These are phyloP conservation scores for Ophion ventricosus DNA, from an alignment of 2,888 invertebrate species.

Conservation along the genomic window DNA sequence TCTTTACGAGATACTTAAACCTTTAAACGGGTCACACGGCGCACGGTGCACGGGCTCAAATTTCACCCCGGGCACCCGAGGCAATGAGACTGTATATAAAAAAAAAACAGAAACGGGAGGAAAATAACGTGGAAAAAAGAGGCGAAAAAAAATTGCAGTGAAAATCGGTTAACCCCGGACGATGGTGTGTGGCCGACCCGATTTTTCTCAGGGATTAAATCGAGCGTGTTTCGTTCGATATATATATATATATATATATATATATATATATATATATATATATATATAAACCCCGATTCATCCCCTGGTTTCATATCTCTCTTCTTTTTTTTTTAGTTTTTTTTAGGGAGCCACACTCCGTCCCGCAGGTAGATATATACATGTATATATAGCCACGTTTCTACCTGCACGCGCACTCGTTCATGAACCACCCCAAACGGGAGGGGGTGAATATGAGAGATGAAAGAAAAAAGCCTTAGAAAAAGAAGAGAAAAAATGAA, in stretches of 20 bases:
- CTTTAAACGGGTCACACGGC: constrained; percentile 79
- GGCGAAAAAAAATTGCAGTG: constrained; percentile 73
- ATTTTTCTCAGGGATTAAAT: constrained; percentile 83
- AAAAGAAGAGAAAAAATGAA: constrained; percentile 61
- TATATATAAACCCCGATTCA: constrained; percentile 38
- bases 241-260: constrained; percentile 41
- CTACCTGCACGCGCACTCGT: constrained; percentile 73
- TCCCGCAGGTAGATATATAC: constrained; percentile 61
- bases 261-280: constrained; percentile 40
- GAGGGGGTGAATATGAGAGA: constrained; percentile 55
- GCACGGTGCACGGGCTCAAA: constrained; percentile 69
- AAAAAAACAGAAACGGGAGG: constrained; percentile 49
- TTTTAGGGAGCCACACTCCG: constrained; percentile 52
- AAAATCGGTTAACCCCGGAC: constrained; percentile 82
- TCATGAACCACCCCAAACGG: constrained; percentile 57
- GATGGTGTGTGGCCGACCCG: constrained; percentile 68
- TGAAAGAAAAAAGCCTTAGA: constrained; percentile 35
- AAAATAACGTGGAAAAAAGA: constrained; percentile 66
- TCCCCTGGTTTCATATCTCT: constrained; percentile 50
- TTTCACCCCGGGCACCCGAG: constrained; percentile 60
- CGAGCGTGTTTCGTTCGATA: constrained; percentile 78
- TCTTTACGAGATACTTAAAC: constrained; percentile 83
- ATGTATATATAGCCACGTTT: constrained; percentile 56
- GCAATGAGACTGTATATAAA: constrained; percentile 32
- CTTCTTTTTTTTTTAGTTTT: constrained; percentile 12